phyloP scores from a whole-genome alignment of 2,797 vertebrate species.

The Erethizon dorsatum region DNA sequence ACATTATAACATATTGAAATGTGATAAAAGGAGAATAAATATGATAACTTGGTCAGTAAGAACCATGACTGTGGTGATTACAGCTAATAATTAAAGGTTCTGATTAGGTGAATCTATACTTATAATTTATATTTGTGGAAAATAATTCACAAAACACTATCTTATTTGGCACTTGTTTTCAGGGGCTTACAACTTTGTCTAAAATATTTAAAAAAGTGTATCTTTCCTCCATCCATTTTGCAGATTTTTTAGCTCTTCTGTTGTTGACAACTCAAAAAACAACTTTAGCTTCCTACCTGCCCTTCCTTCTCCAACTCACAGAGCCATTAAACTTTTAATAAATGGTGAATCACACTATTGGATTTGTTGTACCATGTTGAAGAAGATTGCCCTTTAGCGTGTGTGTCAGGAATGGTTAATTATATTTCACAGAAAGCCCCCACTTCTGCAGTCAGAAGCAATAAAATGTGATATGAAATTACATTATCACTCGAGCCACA shows the following conservation, averaged over 20 bases:
- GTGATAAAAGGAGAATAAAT: conserved; percentile 31
- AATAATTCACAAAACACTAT: conserved; percentile 43
- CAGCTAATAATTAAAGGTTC: conserved; percentile 1
- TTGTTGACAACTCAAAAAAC: conserved; percentile 51
- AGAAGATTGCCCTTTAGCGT: conserved; percentile 43
- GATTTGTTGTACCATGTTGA: conserved; percentile 60
- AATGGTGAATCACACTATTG: neutral
- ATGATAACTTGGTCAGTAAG: neutral
- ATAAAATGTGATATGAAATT: conserved; percentile 59
- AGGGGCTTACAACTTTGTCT: neutral
- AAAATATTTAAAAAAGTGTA: neutral
- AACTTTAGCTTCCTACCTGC: neutral
- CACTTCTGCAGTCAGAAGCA: conserved; percentile 30
- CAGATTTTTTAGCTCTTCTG: neutral
- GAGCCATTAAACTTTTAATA: conserved; percentile 47
- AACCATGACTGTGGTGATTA: conserved; percentile 1
- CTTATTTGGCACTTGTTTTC: neutral
- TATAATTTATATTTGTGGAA: conserved; percentile 40
- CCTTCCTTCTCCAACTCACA: neutral
- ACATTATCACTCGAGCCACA: neutral
- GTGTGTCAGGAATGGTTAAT: conserved; percentile 66
- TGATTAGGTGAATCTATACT: neutral
- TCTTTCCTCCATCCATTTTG: conserved; percentile 15
- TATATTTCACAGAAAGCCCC: conserved; percentile 27
- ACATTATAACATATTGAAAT: conserved; percentile 32